Percentiles rank a stretch among this genome's conserved stretches.
These are phyloP conservation scores for Chymomyza procnemis DNA, from an alignment of 2,888 invertebrate genomes.

Conservation along the genomic window DNA sequence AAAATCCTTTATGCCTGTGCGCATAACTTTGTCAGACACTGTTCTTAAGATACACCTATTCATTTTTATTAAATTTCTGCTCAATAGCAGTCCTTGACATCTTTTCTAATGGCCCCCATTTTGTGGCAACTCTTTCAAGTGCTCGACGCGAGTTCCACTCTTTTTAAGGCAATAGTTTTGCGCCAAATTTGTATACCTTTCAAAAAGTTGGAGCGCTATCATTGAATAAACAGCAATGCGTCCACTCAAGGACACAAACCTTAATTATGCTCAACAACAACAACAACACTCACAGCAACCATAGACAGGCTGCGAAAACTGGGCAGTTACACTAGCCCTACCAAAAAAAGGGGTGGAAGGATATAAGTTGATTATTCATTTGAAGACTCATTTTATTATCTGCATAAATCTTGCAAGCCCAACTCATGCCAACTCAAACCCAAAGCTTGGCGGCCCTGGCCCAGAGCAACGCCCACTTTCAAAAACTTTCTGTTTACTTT, in stretches of 20 bases:
- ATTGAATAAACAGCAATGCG: constrained; percentile 27
- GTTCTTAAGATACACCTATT: background rate
- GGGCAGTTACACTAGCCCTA: constrained; percentile 8
- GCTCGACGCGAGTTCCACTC: background rate
- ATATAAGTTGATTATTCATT: constrained; percentile 64
- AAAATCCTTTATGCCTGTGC: background rate
- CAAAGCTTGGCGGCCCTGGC: constrained; percentile 4
- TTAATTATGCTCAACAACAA: constrained; percentile 49
- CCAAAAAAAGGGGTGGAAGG: constrained; percentile 15
- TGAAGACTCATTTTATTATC: constrained; percentile 69
- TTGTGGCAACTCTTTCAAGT: background rate
- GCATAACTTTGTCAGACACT: background rate
- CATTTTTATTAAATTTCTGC: background rate
- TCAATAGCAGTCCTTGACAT: constrained; percentile 52
- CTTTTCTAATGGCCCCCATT: constrained; percentile 24
- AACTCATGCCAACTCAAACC: constrained; percentile 23
- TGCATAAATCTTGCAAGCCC: constrained; percentile 61
- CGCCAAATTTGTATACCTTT: constrained; percentile 26
- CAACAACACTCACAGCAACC: constrained; percentile 1
- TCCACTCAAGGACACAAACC: constrained; percentile 50
- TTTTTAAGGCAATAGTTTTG: background rate
- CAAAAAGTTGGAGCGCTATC: constrained; percentile 33
- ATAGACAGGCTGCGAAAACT: background rate
- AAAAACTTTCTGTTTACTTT: constrained; percentile 55
- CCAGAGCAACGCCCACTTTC: constrained; percentile 4